phyloP scores from a whole-genome alignment of 2,797 vertebrate species.

The Hoplostethus mediterraneus region DNA sequence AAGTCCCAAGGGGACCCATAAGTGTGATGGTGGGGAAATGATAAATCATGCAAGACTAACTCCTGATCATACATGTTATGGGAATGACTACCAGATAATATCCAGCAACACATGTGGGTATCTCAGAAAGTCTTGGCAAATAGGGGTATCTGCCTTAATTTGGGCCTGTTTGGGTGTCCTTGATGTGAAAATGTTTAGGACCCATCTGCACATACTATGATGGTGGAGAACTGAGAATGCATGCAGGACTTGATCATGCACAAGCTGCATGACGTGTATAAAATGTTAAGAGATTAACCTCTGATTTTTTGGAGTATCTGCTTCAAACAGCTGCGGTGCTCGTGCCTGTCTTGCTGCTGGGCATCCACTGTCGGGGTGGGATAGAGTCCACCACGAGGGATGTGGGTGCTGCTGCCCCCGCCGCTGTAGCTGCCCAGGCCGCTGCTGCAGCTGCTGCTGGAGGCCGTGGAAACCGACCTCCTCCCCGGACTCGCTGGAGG shows the following conservation, averaged over 20 bases:
- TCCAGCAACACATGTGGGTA: too few species aligned
- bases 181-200: too few species aligned
- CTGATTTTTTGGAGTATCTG: slow-evolving; percentile 89
- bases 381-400: slow-evolving; percentile 80
- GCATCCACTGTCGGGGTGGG: slow-evolving; percentile 75
- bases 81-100: too few species aligned
- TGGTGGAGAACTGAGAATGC: not conserved
- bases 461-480: slow-evolving; percentile 84
- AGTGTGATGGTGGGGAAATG: too few species aligned
- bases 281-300: slow-evolving; percentile 78
- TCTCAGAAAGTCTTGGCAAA: too few species aligned
- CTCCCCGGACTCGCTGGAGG: slow-evolving; percentile 87
- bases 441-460: slow-evolving; percentile 82
- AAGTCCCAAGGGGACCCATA: too few species aligned
- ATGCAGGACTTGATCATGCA: not conserved
- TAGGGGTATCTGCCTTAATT: too few species aligned
- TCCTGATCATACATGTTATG: too few species aligned
- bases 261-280: not conserved
- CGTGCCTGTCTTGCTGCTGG: slow-evolving; percentile 71
- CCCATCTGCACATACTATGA: not conserved
- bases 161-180: too few species aligned
- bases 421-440: slow-evolving; percentile 79
- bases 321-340: slow-evolving; percentile 84
- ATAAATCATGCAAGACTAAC: too few species aligned
- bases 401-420: slow-evolving; percentile 72